Percentiles rank a stretch among this genome's conserved stretches.
These are phyloP conservation scores for Monodelphis domestica DNA, from an alignment of 2,797 vertebrate species.

Conservation along the genomic window DNA sequence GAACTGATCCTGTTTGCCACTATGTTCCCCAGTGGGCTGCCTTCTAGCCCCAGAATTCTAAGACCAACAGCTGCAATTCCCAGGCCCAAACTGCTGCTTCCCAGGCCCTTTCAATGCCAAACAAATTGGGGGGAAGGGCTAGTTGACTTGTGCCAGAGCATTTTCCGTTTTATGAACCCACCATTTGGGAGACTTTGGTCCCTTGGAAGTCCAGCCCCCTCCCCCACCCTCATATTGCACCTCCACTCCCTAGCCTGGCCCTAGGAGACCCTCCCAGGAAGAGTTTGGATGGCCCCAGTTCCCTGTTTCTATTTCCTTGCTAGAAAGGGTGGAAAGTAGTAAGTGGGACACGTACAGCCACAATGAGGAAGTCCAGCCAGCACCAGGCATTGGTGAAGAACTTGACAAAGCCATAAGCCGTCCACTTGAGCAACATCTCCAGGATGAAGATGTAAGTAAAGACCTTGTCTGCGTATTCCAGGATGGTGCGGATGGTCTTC, in stretches of 20 bases:
- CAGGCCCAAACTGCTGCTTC: neutral
- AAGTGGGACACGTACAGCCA: constrained; percentile 93
- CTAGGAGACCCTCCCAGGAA: neutral
- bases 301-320: constrained; percentile 24
- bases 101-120: constrained; percentile 32
- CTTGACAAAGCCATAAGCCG: constrained; percentile 98
- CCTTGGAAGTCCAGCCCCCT: neutral
- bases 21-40: neutral
- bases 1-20: neutral
- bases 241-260: neutral
- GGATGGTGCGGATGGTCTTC: constrained; percentile 93
- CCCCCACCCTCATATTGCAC: neutral
- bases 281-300: neutral
- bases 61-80: neutral
- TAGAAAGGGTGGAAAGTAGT: constrained; percentile 67
- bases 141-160: neutral
- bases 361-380: constrained; percentile 99
- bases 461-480: constrained; percentile 97
- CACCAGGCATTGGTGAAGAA: constrained; percentile 99
- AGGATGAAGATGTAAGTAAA: constrained; percentile 99
- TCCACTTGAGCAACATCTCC: constrained; percentile 99
- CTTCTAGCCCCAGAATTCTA: neutral
- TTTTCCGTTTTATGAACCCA: neutral
- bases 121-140: neutral
- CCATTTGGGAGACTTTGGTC: neutral